phyloP scores from a whole-genome alignment of 2,113 vertebrate genomes.

The Muntiacus muntjak region DNA sequence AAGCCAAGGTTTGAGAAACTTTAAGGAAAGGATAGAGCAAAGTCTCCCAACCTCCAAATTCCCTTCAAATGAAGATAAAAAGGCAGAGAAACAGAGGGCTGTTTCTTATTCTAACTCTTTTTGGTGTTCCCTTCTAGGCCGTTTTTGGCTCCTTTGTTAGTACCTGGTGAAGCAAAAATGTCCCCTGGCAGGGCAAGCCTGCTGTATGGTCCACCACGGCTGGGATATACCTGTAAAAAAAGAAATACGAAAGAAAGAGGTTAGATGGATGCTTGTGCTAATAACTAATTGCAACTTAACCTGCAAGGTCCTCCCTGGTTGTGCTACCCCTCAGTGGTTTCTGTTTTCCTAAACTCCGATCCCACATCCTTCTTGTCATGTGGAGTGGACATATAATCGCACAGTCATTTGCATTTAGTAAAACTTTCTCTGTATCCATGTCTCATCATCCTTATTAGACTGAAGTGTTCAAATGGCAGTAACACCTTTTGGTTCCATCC shows the following conservation, averaged over 20 bases:
- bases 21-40: neutral
- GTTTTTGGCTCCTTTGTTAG: neutral
- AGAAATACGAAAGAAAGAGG: neutral
- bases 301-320: neutral
- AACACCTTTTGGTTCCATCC: neutral
- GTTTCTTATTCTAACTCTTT: neutral
- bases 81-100: neutral
- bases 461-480: neutral
- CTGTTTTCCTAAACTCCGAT: neutral
- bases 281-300: neutral
- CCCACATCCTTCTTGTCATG: neutral
- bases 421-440: neutral
- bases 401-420: neutral
- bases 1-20: neutral
- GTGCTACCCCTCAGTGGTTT: neutral
- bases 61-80: neutral
- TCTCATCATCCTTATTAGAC: neutral
- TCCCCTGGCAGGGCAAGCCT: slow-evolving; percentile 93
- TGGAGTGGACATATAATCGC: neutral
- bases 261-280: neutral
- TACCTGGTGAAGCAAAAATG: slow-evolving; percentile 98
- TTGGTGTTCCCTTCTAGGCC: neutral
- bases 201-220: slow-evolving; percentile 97
- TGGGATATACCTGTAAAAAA: slow-evolving; percentile 91
- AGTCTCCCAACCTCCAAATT: neutral